Percentiles rank a stretch among this genome's conserved stretches.
phyloP scores from a whole-genome alignment of 2,113 vertebrate species.

The Barbus barbus region DNA sequence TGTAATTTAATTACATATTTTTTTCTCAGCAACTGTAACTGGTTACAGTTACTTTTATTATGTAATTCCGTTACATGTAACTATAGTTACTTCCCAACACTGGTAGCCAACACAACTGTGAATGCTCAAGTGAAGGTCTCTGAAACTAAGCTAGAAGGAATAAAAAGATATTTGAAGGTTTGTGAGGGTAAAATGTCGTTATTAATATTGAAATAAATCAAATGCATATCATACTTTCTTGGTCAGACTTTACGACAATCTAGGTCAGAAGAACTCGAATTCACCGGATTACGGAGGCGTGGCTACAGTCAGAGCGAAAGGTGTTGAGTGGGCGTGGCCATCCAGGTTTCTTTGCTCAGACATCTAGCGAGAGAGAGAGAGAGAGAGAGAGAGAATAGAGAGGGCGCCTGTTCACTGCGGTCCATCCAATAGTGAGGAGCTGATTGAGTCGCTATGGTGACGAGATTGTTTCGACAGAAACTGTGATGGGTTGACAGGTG shows the following conservation, averaged over 20 bases:
- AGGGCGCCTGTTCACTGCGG: conserved; percentile 71
- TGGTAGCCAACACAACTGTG: no score
- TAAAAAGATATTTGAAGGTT: background rate
- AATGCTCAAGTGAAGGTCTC: background rate
- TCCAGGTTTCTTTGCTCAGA: conserved; percentile 73
- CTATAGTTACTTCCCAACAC: no score
- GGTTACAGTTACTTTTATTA: no score
- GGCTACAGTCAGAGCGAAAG: background rate
- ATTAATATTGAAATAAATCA: background rate
- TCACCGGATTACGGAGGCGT: background rate
- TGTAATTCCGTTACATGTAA: no score
- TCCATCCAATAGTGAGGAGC: conserved; percentile 83
- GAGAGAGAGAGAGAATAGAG: conserved; percentile 7
- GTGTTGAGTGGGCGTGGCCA: conserved; percentile 64
- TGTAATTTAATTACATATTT: no score
- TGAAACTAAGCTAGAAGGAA: background rate
- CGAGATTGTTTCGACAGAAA: conserved; percentile 90
- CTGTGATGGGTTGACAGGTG: conserved; percentile 98
- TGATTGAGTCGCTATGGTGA: conserved; percentile 91
- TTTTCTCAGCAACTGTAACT: no score
- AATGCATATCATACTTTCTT: background rate
- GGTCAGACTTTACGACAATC: background rate
- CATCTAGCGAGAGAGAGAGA: conserved; percentile 60
- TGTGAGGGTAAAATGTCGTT: background rate
- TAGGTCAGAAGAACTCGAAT: background rate